A percentile compares a stretch with the other conserved stretches of the same genome.
Conservation (phyloP, 2,888 invertebrate genomes). For the Kryphioiulus occultus region DNA sequence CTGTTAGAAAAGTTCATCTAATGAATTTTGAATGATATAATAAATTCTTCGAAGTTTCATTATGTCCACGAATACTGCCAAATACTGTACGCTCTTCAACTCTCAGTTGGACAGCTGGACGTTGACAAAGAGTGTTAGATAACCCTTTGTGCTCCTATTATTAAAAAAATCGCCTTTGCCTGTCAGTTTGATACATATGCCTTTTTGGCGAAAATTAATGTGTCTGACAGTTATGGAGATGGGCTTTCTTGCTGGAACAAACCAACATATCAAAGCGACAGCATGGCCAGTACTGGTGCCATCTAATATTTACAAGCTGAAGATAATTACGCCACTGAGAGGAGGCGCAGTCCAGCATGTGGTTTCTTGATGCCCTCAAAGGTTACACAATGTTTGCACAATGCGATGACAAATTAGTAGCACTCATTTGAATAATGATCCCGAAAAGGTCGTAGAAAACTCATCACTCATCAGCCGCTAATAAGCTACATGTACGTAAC, state of each 20-base stretch:
- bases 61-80: not conserved
- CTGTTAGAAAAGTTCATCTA: not conserved
- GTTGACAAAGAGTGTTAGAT: constrained; percentile 26
- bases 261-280: too few species aligned
- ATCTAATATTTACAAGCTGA: not conserved
- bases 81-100: not conserved
- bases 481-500: not conserved
- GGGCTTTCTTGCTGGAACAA: too few species aligned
- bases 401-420: not conserved
- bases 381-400: not conserved
- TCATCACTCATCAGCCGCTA: not conserved
- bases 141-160: not conserved
- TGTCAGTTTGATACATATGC: constrained; percentile 30
- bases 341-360: not conserved
- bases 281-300: not conserved
- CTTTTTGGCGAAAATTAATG: not conserved
- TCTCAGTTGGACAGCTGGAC: constrained; percentile 17
- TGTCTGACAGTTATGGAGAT: constrained; percentile 11
- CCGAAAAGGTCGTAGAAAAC: not conserved
- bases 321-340: not conserved
- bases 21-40: not conserved
- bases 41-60: not conserved
- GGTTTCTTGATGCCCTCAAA: constrained; percentile 15
- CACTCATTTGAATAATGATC: constrained; percentile 22
- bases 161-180: not conserved